Evolutionary conservation across 2,113 vertebrate genomes (phyloP).

Genomic region (Leucoraja erinaceus): DNA sequence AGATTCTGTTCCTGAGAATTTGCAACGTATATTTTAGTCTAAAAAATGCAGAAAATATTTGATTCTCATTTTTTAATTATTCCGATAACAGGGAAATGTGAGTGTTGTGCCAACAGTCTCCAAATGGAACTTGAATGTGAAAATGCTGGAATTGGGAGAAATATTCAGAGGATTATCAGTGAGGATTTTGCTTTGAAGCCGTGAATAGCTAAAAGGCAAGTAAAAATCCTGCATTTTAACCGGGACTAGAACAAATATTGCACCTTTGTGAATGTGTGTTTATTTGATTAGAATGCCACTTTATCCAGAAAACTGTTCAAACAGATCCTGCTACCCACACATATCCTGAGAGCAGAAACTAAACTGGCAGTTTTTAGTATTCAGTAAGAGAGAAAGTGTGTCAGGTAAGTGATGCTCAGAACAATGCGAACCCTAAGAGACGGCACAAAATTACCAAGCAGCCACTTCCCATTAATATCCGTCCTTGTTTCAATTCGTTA

Average conservation of each 20-base stretch:
- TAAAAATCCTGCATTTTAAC: neutral
- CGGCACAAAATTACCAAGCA: conserved; percentile 22
- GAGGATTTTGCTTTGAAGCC: too few relatives aligned
- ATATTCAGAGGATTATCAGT: neutral
- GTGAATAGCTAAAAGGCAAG: neutral
- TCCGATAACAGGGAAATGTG: neutral
- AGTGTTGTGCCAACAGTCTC: neutral
- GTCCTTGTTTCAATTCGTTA: conserved; percentile 25
- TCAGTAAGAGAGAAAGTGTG: conserved; percentile 6
- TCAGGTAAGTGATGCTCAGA: neutral
- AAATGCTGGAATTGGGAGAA: neutral
- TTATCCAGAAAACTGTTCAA: neutral
- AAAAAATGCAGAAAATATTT: neutral
- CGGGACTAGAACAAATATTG: neutral
- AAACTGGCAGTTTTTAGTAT: neutral
- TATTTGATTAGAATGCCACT: neutral
- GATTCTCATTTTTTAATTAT: neutral
- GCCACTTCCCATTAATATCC: conserved; percentile 14
- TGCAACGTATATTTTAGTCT: neutral
- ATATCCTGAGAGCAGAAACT: neutral
- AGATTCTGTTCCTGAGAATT: neutral
- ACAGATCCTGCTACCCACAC: neutral
- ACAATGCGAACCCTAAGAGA: neutral
- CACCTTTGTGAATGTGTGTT: neutral
- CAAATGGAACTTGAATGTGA: neutral